Conservation (phyloP, 2,888 invertebrate genomes). For the Dione vanillae region DNA sequence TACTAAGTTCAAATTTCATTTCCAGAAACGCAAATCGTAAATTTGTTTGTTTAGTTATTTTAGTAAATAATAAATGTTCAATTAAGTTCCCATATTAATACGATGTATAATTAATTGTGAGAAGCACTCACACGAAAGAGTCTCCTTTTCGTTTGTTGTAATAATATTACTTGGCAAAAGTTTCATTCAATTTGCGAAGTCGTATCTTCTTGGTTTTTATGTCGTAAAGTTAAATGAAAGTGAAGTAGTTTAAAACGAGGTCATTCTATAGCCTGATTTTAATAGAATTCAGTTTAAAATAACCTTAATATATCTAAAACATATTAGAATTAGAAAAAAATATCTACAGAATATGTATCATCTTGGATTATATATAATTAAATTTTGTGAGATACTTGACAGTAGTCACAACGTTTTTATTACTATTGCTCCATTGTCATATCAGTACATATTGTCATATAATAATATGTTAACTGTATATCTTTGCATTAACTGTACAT, state of each 20-base stretch:
- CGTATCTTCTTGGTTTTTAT: constrained; percentile 63
- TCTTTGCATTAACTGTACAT: background rate
- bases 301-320: constrained; percentile 28
- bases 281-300: constrained; percentile 63
- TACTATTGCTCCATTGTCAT: too few relatives aligned
- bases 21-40: background rate
- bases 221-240: constrained; percentile 66
- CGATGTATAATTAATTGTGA: constrained; percentile 32
- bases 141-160: constrained; percentile 40
- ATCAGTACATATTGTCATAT: too few relatives aligned
- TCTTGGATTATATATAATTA: background rate
- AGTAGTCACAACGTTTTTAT: too few relatives aligned
- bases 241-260: constrained; percentile 62
- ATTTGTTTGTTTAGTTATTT: background rate
- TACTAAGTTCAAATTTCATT: too few relatives aligned
- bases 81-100: constrained; percentile 11
- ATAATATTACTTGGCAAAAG: constrained; percentile 49
- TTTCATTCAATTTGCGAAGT: constrained; percentile 61
- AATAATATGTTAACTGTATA: too few relatives aligned
- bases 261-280: constrained; percentile 57
- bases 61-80: constrained; percentile 11
- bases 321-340: constrained; percentile 34
- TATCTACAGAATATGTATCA: constrained; percentile 7
- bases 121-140: constrained; percentile 27
- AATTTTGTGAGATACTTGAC: too few relatives aligned